phyloP scores from a whole-genome alignment of 2,888 invertebrate species.

The Calameuta filiformis region DNA sequence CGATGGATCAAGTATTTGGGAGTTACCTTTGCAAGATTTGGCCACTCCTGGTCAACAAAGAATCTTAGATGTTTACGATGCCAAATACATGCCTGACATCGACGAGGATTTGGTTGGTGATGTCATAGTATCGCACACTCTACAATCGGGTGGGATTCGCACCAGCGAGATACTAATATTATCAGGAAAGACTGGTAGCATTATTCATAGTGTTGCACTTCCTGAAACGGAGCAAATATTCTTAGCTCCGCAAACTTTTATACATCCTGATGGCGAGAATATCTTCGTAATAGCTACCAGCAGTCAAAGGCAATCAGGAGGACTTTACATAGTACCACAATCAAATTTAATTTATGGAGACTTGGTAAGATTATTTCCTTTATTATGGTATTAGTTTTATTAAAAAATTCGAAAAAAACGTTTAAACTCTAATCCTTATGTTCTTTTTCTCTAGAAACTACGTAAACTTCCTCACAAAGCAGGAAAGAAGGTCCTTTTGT shows the following conservation, averaged over 20 bases:
- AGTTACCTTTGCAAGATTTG: slow-evolving; percentile 67
- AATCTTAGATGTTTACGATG: slow-evolving; percentile 74
- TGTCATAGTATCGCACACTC: slow-evolving; percentile 76
- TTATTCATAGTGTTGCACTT: slow-evolving; percentile 72
- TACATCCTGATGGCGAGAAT: slow-evolving; percentile 72
- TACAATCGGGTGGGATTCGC: slow-evolving; percentile 67
- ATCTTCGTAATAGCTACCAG: slow-evolving; percentile 79
- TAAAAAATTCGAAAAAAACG: slow-evolving; percentile 2
- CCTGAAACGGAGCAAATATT: slow-evolving; percentile 77
- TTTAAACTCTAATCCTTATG: not conserved
- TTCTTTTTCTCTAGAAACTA: slow-evolving; percentile 64
- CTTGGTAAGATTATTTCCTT: slow-evolving; percentile 53
- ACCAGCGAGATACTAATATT: slow-evolving; percentile 76
- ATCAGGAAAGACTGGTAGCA: slow-evolving; percentile 76
- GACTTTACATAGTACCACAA: slow-evolving; percentile 75
- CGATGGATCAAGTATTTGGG: slow-evolving; percentile 77
- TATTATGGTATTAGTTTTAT: not conserved
- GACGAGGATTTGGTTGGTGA: slow-evolving; percentile 78
- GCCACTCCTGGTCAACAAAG: slow-evolving; percentile 39
- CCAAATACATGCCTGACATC: slow-evolving; percentile 77
- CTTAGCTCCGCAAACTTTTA: slow-evolving; percentile 77
- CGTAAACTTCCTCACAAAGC: slow-evolving; percentile 71
- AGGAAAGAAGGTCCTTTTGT: slow-evolving; percentile 75
- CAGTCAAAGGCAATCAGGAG: slow-evolving; percentile 78
- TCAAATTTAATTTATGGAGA: slow-evolving; percentile 68